A percentile compares a stretch with the other conserved stretches of the same genome.
phyloP scores from a whole-genome alignment of 2,113 vertebrate species.

The Tringa solitaria region DNA sequence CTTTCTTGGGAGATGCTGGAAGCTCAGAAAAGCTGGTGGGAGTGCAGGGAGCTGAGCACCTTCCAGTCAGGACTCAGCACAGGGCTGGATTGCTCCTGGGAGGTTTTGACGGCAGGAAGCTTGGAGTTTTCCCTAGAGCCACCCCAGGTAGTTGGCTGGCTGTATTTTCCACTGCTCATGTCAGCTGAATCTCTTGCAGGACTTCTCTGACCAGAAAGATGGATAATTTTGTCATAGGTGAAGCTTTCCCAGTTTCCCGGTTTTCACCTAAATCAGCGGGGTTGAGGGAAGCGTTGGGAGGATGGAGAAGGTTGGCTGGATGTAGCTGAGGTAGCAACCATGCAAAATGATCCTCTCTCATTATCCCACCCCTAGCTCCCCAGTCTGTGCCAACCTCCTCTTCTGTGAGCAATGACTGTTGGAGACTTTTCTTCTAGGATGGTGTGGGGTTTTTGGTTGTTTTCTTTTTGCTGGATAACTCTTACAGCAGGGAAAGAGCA shows the following conservation, averaged over 20 bases:
- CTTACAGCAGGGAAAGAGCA: not conserved
- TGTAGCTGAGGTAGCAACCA: not conserved
- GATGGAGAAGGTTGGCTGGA: not conserved
- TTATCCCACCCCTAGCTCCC: not conserved
- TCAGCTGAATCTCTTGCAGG: not conserved
- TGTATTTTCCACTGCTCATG: rapidly evolving
- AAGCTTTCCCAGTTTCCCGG: not conserved
- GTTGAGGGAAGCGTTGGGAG: not conserved
- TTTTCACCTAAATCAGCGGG: not conserved
- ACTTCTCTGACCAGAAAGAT: not conserved
- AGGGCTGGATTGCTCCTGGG: not conserved
- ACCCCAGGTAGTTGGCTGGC: not conserved
- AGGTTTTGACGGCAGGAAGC: not conserved
- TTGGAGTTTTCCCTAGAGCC: not conserved
- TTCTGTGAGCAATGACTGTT: rapidly evolving
- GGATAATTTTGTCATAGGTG: not conserved
- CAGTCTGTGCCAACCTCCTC: not conserved
- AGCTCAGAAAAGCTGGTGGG: not conserved
- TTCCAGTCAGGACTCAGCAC: not conserved
- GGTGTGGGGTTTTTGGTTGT: no score
- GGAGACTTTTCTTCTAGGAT: not conserved
- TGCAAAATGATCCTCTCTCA: not conserved
- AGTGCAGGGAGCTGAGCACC: not conserved
- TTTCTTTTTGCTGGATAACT: not conserved
- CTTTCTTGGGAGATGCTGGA: constrained; percentile 30